Evolutionary conservation across 2,113 vertebrate genomes (phyloP), one percentile per base, ranked within the genome.

Genomic region (Grus americana): DNA sequence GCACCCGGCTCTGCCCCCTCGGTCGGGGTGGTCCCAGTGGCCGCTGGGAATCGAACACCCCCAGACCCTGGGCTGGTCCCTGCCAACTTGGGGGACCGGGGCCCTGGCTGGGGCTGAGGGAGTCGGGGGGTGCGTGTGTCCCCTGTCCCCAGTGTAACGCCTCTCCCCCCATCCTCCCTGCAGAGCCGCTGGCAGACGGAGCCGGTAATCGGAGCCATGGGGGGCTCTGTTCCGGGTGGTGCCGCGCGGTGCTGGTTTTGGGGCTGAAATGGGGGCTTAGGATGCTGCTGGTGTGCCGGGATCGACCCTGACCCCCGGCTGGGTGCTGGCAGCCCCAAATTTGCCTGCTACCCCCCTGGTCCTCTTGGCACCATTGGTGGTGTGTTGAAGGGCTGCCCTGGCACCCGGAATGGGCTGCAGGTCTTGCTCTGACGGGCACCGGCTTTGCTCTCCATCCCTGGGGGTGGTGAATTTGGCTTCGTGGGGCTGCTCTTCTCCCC

Each of bases 151-250:
- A 27, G 18, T 36, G 8, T 96, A 97, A 96, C 97, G 57, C 61
- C 61, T 93, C 65, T 97, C 29, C 93, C 90, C 88, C 59, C 11
- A 67, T 97, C 97, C 86, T 97, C 83, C 95, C 93, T 11, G 38
- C 97, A 98, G 98, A 98, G 44, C 92, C 75, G 8, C 95, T 83
- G 15, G 92, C 95, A 32, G 97, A 98, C 1, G 78, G 88, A 97
- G 91, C 63, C 2, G 97, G 98, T 98, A 98, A 98, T 90, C 23
- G 10, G 95, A 78, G 92, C 70, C 1, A 2, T 0, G 15, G 70
- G 52, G 70, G 73, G 34, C 78, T 94, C 76, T 86, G 80, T 78
- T 84, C 68, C 0, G 21, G 18, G 79, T 34, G 58, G 21, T 72
- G 79, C 66, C 7, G 1, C 0, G 2, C 2, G 0, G 2, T 52